Conservation (phyloP, 2,888 invertebrate genomes). For the Branchellion lobata region DNA sequence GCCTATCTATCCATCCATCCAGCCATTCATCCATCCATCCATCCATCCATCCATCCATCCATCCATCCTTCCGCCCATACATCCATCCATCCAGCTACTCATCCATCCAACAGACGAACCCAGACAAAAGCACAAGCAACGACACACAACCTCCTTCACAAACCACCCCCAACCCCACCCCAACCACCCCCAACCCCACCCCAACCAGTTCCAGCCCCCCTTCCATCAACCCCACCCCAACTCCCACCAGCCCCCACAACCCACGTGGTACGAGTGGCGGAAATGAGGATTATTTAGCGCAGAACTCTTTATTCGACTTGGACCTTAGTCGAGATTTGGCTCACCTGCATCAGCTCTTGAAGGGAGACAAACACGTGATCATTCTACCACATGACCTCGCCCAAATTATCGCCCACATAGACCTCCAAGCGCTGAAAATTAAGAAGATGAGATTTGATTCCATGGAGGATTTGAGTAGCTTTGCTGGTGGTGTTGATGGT, state of each 20-base stretch:
- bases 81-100: too few relatives aligned
- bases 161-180: too few relatives aligned
- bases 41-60: too few relatives aligned
- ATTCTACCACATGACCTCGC: too few relatives aligned
- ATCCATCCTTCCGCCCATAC: too few relatives aligned
- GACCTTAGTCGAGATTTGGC: not conserved
- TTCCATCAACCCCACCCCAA: not conserved
- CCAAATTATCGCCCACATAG: not conserved
- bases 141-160: not conserved
- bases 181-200: too few relatives aligned
- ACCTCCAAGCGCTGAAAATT: not conserved
- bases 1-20: too few relatives aligned
- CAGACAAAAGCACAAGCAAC: too few relatives aligned
- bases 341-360: not conserved
- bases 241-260: not conserved
- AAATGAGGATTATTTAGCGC: not conserved
- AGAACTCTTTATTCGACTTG: not conserved
- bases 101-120: too few relatives aligned
- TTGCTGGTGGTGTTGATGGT: not conserved
- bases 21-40: too few relatives aligned
- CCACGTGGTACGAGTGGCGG: not conserved
- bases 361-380: not conserved
- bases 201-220: not conserved
- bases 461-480: not conserved
- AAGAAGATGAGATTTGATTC: not conserved